phyloP scores from a whole-genome alignment of 2,797 vertebrate species.

The Squalus acanthias region DNA sequence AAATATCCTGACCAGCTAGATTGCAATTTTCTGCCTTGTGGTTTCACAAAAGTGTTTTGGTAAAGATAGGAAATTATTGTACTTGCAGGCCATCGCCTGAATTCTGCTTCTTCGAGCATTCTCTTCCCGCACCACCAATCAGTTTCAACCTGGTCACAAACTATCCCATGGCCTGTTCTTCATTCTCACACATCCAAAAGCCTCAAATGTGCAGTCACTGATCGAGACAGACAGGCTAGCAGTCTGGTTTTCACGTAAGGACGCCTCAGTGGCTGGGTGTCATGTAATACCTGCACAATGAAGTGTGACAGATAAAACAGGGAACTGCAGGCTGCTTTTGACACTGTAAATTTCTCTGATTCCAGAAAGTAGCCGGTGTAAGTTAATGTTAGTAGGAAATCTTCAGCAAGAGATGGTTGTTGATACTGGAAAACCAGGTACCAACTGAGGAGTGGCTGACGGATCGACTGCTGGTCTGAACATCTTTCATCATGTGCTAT shows the following conservation, averaged over 20 bases:
- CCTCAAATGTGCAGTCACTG: neutral
- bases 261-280: neutral
- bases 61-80: conserved; percentile 4
- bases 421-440: neutral
- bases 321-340: neutral
- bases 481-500: neutral
- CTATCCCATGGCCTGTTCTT: neutral
- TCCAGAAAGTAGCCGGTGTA: neutral
- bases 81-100: neutral
- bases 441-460: neutral
- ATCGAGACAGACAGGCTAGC: neutral
- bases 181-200: neutral
- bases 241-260: neutral
- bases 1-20: neutral
- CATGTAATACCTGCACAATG: neutral
- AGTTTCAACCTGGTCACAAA: neutral
- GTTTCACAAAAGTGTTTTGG: neutral
- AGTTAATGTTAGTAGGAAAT: neutral
- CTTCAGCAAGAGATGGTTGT: neutral
- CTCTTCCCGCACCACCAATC: neutral
- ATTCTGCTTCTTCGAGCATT: neutral
- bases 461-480: neutral
- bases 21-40: conserved; percentile 14
- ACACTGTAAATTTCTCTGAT: neutral
- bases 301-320: neutral